Base-by-base conservation (phyloP, 2,888 invertebrate genomes). In the Heterodera filipjevi region DNA sequence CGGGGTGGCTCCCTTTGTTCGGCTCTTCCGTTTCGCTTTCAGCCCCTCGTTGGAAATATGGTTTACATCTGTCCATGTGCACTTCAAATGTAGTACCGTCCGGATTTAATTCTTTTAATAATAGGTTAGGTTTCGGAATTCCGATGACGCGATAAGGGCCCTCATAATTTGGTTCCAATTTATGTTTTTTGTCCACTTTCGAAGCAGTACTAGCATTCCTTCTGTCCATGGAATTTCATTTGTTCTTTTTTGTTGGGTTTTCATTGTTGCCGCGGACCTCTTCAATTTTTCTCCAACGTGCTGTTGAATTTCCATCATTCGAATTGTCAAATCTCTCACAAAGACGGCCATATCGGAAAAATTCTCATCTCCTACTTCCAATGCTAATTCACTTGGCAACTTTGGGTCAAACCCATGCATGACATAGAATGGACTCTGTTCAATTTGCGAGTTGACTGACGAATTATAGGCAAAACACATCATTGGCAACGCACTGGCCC, bases 391-490 rank as follows among this genome's bases (percentile, higher is more conserved):
- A 12, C 66, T 73, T 3, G 81, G 82, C 19, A 82, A 33, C 16
- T 68, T 19, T 10, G 81, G 72, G 5, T 82, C 70, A 16, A 77
- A 39, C 0, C 82, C 81, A 35, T 79, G 71, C 27, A 71, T 19
- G 3, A 81, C 39, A 14, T 73, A 82, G 66, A 82, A 81, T 3
- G 81, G 80, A 12, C 82, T 46, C n/a, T 82, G 53, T 33, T 49
- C 32, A 10, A 76, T 82, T n/a, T 53, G 59, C 0, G 64, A 32
- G 22, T 81, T 75, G 12, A 73, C 19, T 16, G 81, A 71, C 14
- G 82, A 66, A 66, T 81, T 81, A 19, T 66, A 78, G 0, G 81
- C 81, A 27, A 78, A 81, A 2, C 64, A 66, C 0, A 78, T 32
- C 19, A 81, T 19, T 6, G 82, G 64, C 10, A 82, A 33, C 19